Evolutionary conservation across 2,797 vertebrate species (phyloP).

Genomic region (Notamacropus eugenii): DNA sequence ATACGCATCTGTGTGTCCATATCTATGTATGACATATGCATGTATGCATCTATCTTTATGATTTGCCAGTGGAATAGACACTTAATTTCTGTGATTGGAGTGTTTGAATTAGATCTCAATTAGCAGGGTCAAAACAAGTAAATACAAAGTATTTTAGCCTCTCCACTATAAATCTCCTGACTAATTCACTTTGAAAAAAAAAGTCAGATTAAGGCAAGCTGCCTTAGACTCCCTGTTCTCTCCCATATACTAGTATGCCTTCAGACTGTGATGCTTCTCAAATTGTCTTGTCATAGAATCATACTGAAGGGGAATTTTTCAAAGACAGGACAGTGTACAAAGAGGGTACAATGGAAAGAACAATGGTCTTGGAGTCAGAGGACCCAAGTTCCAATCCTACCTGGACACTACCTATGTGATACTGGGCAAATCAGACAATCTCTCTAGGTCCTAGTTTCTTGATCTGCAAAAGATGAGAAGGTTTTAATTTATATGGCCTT

Average conservation of each 20-base stretch:
- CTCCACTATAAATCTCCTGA: neutral
- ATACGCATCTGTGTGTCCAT: too few species aligned
- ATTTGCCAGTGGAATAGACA: constrained; percentile 43
- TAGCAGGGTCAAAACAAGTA: constrained; percentile 59
- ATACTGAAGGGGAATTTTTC: too few species aligned
- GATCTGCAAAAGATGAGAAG: neutral
- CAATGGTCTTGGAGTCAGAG: neutral
- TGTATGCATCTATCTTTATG: constrained; percentile 4
- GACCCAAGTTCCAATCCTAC: neutral
- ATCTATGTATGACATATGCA: too few species aligned
- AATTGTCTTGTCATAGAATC: too few species aligned
- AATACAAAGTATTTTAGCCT: constrained; percentile 37
- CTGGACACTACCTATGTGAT: neutral
- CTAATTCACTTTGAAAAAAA: neutral
- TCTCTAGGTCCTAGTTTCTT: neutral
- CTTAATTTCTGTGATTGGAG: constrained; percentile 52
- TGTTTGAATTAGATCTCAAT: constrained; percentile 64
- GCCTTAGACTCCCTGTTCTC: too few species aligned
- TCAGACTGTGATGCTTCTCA: neutral
- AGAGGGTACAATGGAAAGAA: too few species aligned
- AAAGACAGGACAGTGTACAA: too few species aligned
- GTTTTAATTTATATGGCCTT: neutral
- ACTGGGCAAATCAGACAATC: neutral
- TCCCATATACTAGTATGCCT: neutral
- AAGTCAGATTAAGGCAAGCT: too few species aligned